These are phyloP conservation scores for Cartodere bifasciata DNA, from an alignment of 2,888 invertebrate genomes.

Conservation along the genomic window DNA sequence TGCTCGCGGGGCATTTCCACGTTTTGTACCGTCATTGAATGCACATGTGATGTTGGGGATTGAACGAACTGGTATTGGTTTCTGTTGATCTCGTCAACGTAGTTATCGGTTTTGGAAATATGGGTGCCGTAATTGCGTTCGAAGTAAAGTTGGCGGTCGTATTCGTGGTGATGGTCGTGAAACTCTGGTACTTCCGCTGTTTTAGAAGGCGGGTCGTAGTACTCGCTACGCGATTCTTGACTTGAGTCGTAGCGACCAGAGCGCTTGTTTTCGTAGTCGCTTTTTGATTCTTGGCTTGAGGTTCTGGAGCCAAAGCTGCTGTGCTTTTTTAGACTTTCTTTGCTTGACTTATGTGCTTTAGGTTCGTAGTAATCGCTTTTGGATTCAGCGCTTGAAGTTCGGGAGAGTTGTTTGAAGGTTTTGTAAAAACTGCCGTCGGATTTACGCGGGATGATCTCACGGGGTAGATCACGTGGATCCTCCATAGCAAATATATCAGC, in stretches of 20 bases:
- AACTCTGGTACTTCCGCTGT: constrained; percentile 24
- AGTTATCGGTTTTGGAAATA: constrained; percentile 15
- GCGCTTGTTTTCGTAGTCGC: constrained; percentile 35
- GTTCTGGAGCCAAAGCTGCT: constrained; percentile 41
- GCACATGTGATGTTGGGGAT: constrained; percentile 41
- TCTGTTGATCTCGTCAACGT: constrained; percentile 14
- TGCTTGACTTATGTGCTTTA: constrained; percentile 50
- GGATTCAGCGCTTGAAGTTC: constrained; percentile 30
- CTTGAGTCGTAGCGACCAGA: constrained; percentile 38
- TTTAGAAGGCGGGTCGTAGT: constrained; percentile 39
- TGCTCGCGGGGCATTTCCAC: constrained; percentile 55
- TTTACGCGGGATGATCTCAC: constrained; percentile 57
- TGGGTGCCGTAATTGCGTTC: constrained; percentile 35
- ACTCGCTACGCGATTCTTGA: constrained; percentile 52
- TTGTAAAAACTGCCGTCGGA: constrained; percentile 64
- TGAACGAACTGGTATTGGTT: constrained; percentile 17
- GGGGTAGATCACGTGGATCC: constrained; percentile 59
- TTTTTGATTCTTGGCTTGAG: constrained; percentile 55
- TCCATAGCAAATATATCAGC: constrained; percentile 68
- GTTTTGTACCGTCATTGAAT: constrained; percentile 56
- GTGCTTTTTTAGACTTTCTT: constrained; percentile 36
- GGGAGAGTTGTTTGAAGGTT: constrained; percentile 50
- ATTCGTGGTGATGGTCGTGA: constrained; percentile 22
- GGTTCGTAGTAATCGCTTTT: constrained; percentile 56
- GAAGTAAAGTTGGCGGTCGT: constrained; percentile 33